Conservation (phyloP, 2,797 vertebrate genomes). For the Melanotaenia pygmaea region DNA sequence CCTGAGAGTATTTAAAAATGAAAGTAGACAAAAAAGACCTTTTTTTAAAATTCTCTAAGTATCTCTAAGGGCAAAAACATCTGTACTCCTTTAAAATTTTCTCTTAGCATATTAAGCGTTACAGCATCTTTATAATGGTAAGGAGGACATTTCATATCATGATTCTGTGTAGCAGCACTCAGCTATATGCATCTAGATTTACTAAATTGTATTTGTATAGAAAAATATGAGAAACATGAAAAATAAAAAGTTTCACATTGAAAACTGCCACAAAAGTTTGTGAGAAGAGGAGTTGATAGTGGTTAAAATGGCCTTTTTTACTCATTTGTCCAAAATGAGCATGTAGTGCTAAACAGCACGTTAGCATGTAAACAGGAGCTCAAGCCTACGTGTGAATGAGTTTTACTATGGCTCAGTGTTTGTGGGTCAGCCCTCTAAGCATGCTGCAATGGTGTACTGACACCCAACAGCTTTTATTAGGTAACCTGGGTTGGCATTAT, state of each 20-base stretch:
- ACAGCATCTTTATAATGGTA: too few species aligned
- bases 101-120: too few species aligned
- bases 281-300: not conserved
- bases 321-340: too few species aligned
- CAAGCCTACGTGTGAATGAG: conserved; percentile 4
- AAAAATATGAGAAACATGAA: not conserved
- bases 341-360: not conserved
- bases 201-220: too few species aligned
- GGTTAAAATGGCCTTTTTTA: not conserved
- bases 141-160: too few species aligned
- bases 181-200: too few species aligned
- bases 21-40: too few species aligned
- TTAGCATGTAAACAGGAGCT: not conserved
- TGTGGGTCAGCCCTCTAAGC: not conserved
- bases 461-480: not conserved
- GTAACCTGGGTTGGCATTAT: conserved; percentile 37
- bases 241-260: not conserved
- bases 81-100: too few species aligned
- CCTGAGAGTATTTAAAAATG: too few species aligned
- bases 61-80: too few species aligned
- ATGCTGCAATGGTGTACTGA: not conserved
- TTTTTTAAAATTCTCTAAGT: too few species aligned
- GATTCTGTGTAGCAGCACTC: too few species aligned
- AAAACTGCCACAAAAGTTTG: not conserved
- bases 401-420: conserved; percentile 11